Percentiles rank a stretch among this genome's conserved stretches.
phyloP scores from a whole-genome alignment of 2,797 vertebrate genomes.

The Gymnoscopelus braueri region DNA sequence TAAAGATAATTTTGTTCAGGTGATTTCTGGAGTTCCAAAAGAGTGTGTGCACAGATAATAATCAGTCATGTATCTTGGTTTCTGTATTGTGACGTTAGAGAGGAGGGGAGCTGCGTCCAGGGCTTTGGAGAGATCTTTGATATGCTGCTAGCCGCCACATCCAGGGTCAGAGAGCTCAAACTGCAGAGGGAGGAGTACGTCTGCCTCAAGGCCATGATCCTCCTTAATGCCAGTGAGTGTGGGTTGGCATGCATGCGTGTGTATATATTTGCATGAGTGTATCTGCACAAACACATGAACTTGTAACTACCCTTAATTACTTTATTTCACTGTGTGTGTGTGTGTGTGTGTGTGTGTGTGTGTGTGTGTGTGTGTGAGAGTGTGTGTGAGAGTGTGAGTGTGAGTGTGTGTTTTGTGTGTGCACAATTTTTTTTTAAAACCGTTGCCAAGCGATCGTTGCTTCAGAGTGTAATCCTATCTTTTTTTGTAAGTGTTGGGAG shows the following conservation, averaged over 20 bases:
- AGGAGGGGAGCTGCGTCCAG: slow-evolving; percentile 95
- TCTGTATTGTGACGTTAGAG: slow-evolving; percentile 76
- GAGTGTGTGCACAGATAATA: too few species aligned
- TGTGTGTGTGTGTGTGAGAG: background rate
- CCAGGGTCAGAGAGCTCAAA: slow-evolving; percentile 93
- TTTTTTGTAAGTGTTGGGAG: slow-evolving; percentile 24
- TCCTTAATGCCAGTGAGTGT: slow-evolving; percentile 98
- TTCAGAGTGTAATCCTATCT: slow-evolving; percentile 26
- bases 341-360: slow-evolving; percentile 14
- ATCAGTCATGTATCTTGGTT: slow-evolving; percentile 5
- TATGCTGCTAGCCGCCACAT: slow-evolving; percentile 94
- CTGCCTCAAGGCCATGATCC: slow-evolving; percentile 98
- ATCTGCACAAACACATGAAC: background rate
- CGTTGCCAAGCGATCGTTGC: slow-evolving; percentile 5
- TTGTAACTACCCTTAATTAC: background rate
- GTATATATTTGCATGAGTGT: slow-evolving; percentile 10
- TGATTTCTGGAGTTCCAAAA: too few species aligned
- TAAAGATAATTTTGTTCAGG: too few species aligned
- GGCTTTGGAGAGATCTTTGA: slow-evolving; percentile 97
- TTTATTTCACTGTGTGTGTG: background rate
- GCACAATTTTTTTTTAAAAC: background rate
- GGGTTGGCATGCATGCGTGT: slow-evolving; percentile 10
- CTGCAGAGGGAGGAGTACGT: slow-evolving; percentile 96
- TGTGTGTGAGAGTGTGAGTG: slow-evolving; percentile 4
- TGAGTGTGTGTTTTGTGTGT: background rate